phyloP scores from a whole-genome alignment of 2,888 invertebrate genomes.

The Agrochola lota region DNA sequence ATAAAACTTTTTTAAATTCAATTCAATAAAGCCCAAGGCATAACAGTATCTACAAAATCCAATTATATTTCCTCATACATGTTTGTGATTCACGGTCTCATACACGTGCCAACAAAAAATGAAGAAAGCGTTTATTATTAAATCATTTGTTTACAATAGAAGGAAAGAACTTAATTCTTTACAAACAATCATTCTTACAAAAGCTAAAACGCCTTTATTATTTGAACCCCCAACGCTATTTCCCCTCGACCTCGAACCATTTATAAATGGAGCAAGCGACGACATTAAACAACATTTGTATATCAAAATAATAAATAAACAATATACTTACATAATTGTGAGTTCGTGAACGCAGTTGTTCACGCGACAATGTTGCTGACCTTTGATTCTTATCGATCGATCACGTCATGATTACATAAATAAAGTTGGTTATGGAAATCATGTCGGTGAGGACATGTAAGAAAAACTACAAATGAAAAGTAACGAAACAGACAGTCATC shows the following conservation, averaged over 20 bases:
- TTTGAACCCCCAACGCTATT: conserved; percentile 7
- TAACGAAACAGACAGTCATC: too few relatives aligned
- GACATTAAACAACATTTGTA: conserved; percentile 64
- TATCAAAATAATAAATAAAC: conserved; percentile 72
- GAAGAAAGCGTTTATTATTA: not conserved
- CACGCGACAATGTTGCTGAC: conserved; percentile 63
- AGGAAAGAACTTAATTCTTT: not conserved
- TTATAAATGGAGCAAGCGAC: conserved; percentile 53
- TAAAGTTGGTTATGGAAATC: conserved; percentile 12
- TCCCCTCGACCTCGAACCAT: conserved; percentile 33
- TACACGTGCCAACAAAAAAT: not conserved
- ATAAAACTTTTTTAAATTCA: not conserved
- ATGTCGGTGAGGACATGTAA: not conserved
- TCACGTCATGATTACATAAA: conserved; percentile 8
- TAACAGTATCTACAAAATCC: not conserved
- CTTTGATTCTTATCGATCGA: conserved; percentile 63
- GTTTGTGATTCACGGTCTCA: not conserved
- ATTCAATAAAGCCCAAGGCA: not conserved
- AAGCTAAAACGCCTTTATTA: not conserved
- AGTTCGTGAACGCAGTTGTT: conserved; percentile 59
- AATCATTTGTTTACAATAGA: not conserved
- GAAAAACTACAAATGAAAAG: not conserved
- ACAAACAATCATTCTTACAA: conserved; percentile 8
- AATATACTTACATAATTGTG: conserved; percentile 68
- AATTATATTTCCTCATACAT: not conserved